These are phyloP conservation scores for Acrossocheilus wenchowensis DNA, from an alignment of 2,797 vertebrate species.

Conservation along the genomic window DNA sequence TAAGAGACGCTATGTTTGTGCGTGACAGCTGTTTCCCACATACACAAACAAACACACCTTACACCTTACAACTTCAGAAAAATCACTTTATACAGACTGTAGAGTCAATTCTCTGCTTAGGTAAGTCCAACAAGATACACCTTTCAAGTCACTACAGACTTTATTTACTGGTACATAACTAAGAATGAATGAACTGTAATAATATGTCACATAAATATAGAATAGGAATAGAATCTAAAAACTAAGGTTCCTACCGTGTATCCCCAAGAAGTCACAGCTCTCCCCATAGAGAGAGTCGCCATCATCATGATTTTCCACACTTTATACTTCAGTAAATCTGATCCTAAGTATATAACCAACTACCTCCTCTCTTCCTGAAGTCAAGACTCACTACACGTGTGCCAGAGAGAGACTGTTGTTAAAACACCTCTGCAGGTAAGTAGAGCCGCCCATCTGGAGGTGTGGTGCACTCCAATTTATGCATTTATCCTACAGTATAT, in stretches of 20 bases:
- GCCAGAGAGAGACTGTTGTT: conserved; percentile 9
- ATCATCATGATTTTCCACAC: conserved; percentile 54
- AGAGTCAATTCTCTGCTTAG: background rate
- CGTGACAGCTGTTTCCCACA: conserved; percentile 21
- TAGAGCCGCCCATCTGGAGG: conserved; percentile 34
- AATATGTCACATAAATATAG: background rate
- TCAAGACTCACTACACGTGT: conserved; percentile 24
- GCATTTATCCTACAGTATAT: background rate
- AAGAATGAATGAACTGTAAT: background rate
- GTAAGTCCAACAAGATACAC: background rate
- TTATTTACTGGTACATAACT: background rate
- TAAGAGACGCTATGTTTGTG: background rate
- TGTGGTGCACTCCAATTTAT: background rate
- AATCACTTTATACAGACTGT: background rate
- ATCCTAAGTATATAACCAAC: background rate
- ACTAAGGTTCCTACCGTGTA: conserved; percentile 52
- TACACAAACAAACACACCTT: conserved; percentile 41
- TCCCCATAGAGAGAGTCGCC: conserved; percentile 58
- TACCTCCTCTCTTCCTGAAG: background rate
- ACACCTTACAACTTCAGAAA: background rate
- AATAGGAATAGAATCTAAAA: background rate
- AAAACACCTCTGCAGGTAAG: conserved; percentile 11
- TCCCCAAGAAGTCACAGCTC: conserved; percentile 51
- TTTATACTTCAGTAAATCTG: conserved; percentile 2
- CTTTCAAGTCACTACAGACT: background rate